Base-by-base conservation (phyloP, 2,888 invertebrate genomes). In the Trissolcus japonicus region DNA sequence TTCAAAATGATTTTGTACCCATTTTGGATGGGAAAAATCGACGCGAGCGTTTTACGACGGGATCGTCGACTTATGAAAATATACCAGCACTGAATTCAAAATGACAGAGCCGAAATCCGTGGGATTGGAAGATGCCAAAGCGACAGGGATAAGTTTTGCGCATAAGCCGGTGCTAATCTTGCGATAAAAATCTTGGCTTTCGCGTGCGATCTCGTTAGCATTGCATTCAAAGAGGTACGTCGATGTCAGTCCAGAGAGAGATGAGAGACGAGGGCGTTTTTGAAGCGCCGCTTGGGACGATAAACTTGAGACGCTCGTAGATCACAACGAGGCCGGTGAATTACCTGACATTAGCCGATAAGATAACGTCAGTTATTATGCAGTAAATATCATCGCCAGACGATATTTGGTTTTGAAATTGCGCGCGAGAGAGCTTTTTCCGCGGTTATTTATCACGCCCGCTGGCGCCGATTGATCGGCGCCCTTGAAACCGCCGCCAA, bases 341-440 rank as follows among this genome's bases (percentile, higher is more conserved):
- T 76, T 66, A 61, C 60, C 69, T 46, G 16, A 46, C 11, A 35
- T 25, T 25, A n/a, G 29, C 14, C 60, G 76, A 76, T 76, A 76
- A 76, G 76, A 76, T 76, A 76, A 71, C 61, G 66, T 66, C 71
- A 62, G 71, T 71, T 76, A 76, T 76, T 66, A 76, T 66, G 71
- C 60, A 66, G 65, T 71, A 66, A 76, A 76, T 66, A 71, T 76
- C 69, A 68, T 40, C 60, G 50, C 56, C 53, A 41, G 19, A 50
- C 29, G 65, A 16, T 63, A 61, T 55, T 68, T 51, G 69, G 46
- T 65, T 55, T 63, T 35, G 41, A 54, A 69, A 69, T 60, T 56
- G 60, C 63, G 60, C 63, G 46, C 48, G 35, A 35, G 9, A 11
- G 53, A 29, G 41, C 54, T 62, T 75, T 63, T 16, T 48, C 16